Base-by-base conservation (phyloP, 2,888 invertebrate genomes). In the Miltochrista miniata region DNA sequence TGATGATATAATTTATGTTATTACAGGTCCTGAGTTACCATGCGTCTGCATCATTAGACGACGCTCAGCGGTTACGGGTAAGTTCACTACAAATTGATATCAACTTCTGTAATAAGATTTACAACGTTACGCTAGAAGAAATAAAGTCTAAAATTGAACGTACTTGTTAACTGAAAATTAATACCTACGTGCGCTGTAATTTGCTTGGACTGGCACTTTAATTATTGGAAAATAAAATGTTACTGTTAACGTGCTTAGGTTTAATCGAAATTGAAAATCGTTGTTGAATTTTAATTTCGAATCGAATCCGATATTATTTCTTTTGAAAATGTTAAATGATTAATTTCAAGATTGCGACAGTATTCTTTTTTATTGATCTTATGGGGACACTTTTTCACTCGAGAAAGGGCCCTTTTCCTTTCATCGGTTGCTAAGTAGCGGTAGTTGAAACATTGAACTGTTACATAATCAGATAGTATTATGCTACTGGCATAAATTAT, bases 21-120 rank as follows among this genome's bases (percentile, higher is more conserved):
- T 82, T 88, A 38, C 89, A 92, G 92, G 94, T 94, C 63, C 92
- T 98, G 72, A 98, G 98, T 84, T 98, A 98, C 92, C 98, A 98
- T 89, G 98, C 98, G 48, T 96, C 98, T 31, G 98, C 98, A 51
- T 95, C 96, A 54, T 82, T 95, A 68, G 98, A 98, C 78, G 98
- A 98, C 87, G 97, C 98, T 47, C 94, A 95, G 79, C 94, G 94
- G 83, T 93, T 98, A 81, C 94, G 96, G 92, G 97, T 97, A 92
- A 94, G 94, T 93, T 64, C 44, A 50, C 45, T 14, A 50, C 51
- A 49, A 68, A 61, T 53, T 14, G 45, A 35, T 43, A 44, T 14
- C 37, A 15, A 37, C 12, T 34, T 37, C 31, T 33, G 35, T n/a
- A 38, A 24, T 29, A 7, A 3, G 1, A 38, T 11, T 15, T 10